Conservation (phyloP, 2,888 invertebrate genomes). For the Papilio elwesi region DNA sequence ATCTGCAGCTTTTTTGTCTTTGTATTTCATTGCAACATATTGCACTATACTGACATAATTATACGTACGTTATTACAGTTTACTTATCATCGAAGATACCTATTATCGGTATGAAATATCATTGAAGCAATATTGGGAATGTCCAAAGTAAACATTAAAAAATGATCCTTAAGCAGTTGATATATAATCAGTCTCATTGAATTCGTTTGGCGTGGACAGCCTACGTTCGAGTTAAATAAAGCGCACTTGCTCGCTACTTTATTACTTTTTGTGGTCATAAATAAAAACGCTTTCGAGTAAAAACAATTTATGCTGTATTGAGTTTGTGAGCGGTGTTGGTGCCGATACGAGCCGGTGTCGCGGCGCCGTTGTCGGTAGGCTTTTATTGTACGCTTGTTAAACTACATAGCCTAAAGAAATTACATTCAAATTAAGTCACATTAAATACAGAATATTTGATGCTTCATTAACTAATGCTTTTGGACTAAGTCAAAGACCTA, state of each 20-base stretch:
- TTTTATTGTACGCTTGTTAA: constrained; percentile 25
- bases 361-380: constrained; percentile 6
- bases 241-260: constrained; percentile 79
- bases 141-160: neutral
- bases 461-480: neutral
- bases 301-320: constrained; percentile 71
- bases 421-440: neutral
- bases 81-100: no score
- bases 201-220: constrained; percentile 11
- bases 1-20: neutral
- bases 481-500: neutral
- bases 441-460: neutral
- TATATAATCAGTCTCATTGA: neutral
- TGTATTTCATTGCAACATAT: no score
- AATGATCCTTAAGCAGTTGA: neutral
- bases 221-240: constrained; percentile 76
- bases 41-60: no score
- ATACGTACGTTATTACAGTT: no score
- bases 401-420: neutral
- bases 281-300: constrained; percentile 73
- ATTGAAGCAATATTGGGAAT: neutral
- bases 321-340: constrained; percentile 61
- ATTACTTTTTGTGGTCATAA: constrained; percentile 79
- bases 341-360: constrained; percentile 6
- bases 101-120: neutral